Evolutionary conservation across 2,113 vertebrate species (phyloP).

Genomic region (Columba livia): DNA sequence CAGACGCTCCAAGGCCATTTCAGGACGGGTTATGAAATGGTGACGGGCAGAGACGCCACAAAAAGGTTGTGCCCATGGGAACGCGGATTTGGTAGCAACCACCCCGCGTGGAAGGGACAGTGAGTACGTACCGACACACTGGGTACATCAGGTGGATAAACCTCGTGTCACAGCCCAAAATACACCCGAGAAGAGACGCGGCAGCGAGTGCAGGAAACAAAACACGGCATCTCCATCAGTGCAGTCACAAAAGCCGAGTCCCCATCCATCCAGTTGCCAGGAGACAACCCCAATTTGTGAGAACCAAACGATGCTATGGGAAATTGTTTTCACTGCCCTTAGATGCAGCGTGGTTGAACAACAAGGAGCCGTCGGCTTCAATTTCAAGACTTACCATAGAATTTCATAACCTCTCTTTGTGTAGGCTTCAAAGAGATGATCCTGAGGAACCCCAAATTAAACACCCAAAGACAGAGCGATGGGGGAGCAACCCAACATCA

Average conservation of each 20-base stretch:
- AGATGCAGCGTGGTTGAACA: not conserved
- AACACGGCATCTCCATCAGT: accelerated
- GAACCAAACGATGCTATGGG: accelerated
- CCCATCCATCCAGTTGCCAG: not conserved
- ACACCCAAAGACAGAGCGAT: not conserved
- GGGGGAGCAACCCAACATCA: not conserved
- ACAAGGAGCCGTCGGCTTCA: not conserved
- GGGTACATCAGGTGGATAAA: not conserved
- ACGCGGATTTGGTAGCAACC: not conserved
- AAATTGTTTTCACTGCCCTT: not conserved
- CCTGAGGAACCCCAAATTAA: not conserved
- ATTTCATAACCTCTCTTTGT: not conserved
- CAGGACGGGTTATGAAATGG: not conserved
- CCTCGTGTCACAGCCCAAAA: not conserved
- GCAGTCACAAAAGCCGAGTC: not conserved
- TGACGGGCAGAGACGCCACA: not conserved
- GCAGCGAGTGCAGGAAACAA: not conserved
- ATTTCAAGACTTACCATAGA: not conserved
- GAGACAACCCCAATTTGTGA: not conserved
- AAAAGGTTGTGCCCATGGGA: not conserved
- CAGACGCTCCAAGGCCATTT: not conserved
- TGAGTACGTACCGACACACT: not conserved
- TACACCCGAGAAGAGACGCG: not conserved
- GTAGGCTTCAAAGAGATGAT: not conserved
- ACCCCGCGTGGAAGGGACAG: not conserved